Conservation (phyloP, 2,113 vertebrate genomes). For the Dermatemys mawii region DNA sequence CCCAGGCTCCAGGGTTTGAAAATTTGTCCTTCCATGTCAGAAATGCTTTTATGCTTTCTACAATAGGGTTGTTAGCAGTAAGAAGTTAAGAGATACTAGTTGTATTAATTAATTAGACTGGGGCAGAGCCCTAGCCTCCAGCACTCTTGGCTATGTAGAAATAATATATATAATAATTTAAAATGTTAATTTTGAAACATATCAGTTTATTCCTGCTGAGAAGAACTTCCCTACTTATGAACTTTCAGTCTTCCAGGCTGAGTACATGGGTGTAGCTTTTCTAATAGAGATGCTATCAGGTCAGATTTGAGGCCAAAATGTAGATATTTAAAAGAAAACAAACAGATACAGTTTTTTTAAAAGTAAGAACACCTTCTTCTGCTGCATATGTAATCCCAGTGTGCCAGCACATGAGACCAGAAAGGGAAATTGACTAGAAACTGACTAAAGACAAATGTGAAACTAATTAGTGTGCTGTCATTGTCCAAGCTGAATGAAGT, state of each 20-base stretch:
- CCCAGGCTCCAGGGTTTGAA: not conserved
- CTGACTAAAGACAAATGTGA: slow-evolving; percentile 14
- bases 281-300: not conserved
- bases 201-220: not conserved
- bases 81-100: not conserved
- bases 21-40: not conserved
- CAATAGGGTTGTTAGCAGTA: not conserved
- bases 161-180: not conserved
- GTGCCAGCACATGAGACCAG: not conserved
- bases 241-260: not conserved
- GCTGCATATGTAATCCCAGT: not conserved
- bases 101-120: not conserved
- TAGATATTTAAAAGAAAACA: not conserved
- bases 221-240: not conserved
- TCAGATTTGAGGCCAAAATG: not conserved
- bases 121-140: not conserved
- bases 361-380: not conserved
- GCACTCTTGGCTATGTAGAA: fast-evolving
- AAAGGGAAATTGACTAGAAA: slow-evolving; percentile 17
- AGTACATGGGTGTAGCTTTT: not conserved
- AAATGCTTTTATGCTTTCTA: not conserved
- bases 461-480: slow-evolving; percentile 44
- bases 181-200: not conserved
- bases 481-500: slow-evolving; percentile 42
- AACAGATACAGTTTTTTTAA: not conserved